Percentiles rank a stretch among this genome's conserved stretches.
These are phyloP conservation scores for Drosophila emarginata DNA, from an alignment of 2,888 invertebrate species.

Conservation along the genomic window DNA sequence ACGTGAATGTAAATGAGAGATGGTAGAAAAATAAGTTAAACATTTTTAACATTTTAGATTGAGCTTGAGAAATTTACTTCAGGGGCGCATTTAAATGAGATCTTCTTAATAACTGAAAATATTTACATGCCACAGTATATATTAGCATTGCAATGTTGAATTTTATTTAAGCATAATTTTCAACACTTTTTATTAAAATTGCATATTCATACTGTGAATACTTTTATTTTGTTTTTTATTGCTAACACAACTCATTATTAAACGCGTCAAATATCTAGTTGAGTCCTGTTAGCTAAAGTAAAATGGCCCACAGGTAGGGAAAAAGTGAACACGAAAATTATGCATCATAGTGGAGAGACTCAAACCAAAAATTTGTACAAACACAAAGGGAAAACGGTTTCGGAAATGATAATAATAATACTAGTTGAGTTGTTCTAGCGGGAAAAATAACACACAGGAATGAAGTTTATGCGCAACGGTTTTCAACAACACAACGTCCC, in stretches of 20 bases:
- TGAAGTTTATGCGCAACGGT: conserved; percentile 7
- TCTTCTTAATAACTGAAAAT: conserved; percentile 43
- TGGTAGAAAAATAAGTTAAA: background rate
- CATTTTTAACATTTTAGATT: conserved; percentile 42
- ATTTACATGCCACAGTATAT: background rate
- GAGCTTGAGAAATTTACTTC: conserved; percentile 37
- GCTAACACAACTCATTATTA: background rate
- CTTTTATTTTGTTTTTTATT: conserved; percentile 1
- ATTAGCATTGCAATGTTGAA: conserved; percentile 11
- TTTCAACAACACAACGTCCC: conserved; percentile 23
- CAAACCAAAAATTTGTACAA: background rate
- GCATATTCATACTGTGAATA: conserved; percentile 43
- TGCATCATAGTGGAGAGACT: background rate
- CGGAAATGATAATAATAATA: conserved; percentile 7
- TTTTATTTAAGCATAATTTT: conserved; percentile 35
- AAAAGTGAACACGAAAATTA: background rate
- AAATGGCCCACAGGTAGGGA: too few species aligned
- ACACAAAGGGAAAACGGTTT: background rate
- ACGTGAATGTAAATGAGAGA: background rate
- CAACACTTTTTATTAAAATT: conserved; percentile 13
- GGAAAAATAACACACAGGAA: conserved; percentile 22
- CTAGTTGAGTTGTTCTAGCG: conserved; percentile 2
- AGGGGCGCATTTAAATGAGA: conserved; percentile 44
- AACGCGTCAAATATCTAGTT: background rate
- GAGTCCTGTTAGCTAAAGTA: background rate